Evolutionary conservation across 1,140 invertebrate genomes (phyloP).

Genomic region (Dreissena rostriformis): DNA sequence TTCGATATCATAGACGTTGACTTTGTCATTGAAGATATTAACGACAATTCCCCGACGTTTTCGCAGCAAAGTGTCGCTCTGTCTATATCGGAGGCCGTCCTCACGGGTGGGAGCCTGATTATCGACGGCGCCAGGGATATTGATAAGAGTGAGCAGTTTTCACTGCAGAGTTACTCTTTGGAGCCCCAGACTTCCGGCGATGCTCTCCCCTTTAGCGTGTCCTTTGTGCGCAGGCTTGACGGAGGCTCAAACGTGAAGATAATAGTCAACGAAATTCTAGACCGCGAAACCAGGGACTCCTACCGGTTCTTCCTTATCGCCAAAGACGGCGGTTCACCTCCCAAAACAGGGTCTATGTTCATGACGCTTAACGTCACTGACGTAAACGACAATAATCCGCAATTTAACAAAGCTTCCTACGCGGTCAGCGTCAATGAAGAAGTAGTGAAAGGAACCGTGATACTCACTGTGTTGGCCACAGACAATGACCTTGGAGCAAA

Average conservation of each 20-base stretch:
- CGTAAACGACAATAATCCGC: conserved; percentile 78
- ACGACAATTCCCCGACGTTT: conserved; percentile 76
- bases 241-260: conserved; percentile 69
- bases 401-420: conserved; percentile 91
- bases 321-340: conserved; percentile 83
- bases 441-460: conserved; percentile 51
- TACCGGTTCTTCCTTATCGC: conserved; percentile 88
- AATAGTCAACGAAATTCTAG: conserved; percentile 65
- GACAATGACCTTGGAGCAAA: conserved; percentile 92
- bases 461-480: conserved; percentile 86
- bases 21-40: conserved; percentile 71
- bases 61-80: conserved; percentile 58
- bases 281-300: conserved; percentile 65
- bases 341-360: conserved; percentile 61
- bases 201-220: conserved; percentile 63
- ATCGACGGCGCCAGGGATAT: conserved; percentile 72
- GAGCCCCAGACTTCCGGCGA: conserved; percentile 50
- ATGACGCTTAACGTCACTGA: conserved; percentile 86
- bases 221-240: conserved; percentile 69
- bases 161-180: conserved; percentile 67
- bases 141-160: conserved; percentile 68
- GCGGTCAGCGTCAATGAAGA: conserved; percentile 84
- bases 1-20: conserved; percentile 67
- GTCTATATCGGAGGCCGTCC: conserved; percentile 71
- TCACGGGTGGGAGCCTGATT: conserved; percentile 64